Conservation (phyloP, 2,797 vertebrate species). For the Varecia variegata region DNA sequence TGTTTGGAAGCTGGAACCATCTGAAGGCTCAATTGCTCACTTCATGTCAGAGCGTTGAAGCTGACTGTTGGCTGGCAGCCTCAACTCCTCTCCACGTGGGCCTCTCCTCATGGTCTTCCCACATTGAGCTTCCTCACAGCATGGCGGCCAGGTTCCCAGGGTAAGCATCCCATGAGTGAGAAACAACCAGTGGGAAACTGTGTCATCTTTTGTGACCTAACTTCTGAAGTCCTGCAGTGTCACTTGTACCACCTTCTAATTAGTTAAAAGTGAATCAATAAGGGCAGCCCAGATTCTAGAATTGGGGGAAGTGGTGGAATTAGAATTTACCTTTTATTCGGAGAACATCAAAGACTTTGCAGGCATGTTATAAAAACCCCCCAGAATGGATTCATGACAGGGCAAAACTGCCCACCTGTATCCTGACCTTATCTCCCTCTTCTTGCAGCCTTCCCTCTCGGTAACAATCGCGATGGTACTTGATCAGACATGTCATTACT, state of each 20-base stretch:
- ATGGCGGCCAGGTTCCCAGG: not conserved
- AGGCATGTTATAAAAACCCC: not conserved
- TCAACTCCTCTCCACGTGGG: accelerated
- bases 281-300: not conserved
- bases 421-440: not conserved
- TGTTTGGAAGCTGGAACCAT: not conserved
- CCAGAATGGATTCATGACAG: too few relatives aligned
- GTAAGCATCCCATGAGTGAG: not conserved
- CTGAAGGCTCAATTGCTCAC: not conserved
- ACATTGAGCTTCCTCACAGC: accelerated
- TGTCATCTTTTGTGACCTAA: not conserved
- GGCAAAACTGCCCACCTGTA: too few relatives aligned
- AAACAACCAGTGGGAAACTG: not conserved
- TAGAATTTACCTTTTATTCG: not conserved
- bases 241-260: not conserved
- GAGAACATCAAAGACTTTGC: not conserved
- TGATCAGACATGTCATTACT: too few relatives aligned
- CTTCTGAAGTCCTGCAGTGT: not conserved
- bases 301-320: not conserved
- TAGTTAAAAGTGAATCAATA: not conserved
- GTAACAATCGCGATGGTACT: accelerated
- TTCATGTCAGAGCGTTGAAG: accelerated
- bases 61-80: too few relatives aligned
- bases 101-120: not conserved
- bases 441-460: not conserved